Conservation (phyloP, 2,797 vertebrate genomes). For the Rachycentron canadum region DNA sequence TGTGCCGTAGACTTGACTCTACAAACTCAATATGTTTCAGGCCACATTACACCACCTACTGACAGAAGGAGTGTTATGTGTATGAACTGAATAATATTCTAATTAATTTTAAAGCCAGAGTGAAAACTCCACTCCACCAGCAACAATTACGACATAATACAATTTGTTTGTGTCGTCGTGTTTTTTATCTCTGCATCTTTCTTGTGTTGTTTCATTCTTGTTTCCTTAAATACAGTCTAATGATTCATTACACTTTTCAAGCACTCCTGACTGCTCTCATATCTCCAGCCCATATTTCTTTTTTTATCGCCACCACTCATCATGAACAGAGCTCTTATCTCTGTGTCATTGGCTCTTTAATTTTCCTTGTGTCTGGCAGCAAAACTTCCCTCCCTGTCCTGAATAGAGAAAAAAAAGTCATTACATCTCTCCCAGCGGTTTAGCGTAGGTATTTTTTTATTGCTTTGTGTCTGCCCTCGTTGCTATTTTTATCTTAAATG, state of each 20-base stretch:
- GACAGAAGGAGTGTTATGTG: not conserved
- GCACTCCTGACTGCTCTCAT: slow-evolving; percentile 17
- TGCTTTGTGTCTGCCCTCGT: slow-evolving; percentile 54
- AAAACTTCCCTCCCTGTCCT: slow-evolving; percentile 51
- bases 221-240: slow-evolving; percentile 24
- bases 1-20: no score
- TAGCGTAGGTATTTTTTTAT: slow-evolving; percentile 40
- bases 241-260: slow-evolving; percentile 24
- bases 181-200: slow-evolving; percentile 10
- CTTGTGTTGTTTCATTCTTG: not conserved
- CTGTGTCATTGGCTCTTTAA: slow-evolving; percentile 42
- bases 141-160: not conserved
- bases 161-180: not conserved
- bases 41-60: not conserved
- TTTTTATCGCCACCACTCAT: slow-evolving; percentile 27
- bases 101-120: no score
- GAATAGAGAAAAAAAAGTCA: slow-evolving; percentile 48
- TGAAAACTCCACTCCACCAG: not conserved
- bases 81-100: no score
- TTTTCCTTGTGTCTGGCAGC: slow-evolving; percentile 31
- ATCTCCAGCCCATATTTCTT: slow-evolving; percentile 19
- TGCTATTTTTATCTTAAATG: slow-evolving; percentile 72
- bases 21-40: no score
- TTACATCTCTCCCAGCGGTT: slow-evolving; percentile 51
- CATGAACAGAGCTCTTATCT: slow-evolving; percentile 40